Evolutionary conservation across 1,140 invertebrate genomes (phyloP).

Genomic region (Drosophila bocki): DNA sequence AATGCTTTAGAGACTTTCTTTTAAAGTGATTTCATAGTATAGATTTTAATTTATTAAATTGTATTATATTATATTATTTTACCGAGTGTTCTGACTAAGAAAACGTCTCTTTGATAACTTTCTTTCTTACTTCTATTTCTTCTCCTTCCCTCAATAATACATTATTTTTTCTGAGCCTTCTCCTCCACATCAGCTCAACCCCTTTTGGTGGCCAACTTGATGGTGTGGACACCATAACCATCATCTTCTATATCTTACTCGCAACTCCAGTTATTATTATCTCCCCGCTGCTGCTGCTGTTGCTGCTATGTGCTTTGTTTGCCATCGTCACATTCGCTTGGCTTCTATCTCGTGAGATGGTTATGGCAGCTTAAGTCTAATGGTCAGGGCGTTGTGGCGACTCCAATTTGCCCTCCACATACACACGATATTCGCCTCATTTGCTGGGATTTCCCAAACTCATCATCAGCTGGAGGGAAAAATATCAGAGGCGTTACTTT

Average conservation of each 20-base stretch:
- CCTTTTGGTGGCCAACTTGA: slow-evolving; percentile 10
- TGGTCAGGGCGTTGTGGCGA: slow-evolving; percentile 28
- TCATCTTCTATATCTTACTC: slow-evolving; percentile 43
- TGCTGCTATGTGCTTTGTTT: slow-evolving; percentile 14
- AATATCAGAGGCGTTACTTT: slow-evolving; percentile 8
- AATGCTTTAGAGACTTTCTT: not conserved
- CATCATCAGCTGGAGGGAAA: slow-evolving; percentile 50
- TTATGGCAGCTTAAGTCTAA: slow-evolving; percentile 55
- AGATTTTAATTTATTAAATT: not conserved
- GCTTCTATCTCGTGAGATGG: slow-evolving; percentile 28
- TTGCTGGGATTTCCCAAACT: slow-evolving; percentile 59
- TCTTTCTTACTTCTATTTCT: not conserved
- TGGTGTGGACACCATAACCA: slow-evolving; percentile 35
- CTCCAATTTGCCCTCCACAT: slow-evolving; percentile 2
- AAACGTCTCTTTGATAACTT: not conserved
- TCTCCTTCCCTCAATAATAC: not conserved
- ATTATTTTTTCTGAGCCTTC: not conserved
- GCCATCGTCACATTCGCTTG: slow-evolving; percentile 21
- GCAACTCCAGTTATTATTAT: slow-evolving; percentile 36
- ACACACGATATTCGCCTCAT: slow-evolving; percentile 53
- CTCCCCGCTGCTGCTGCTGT: not conserved
- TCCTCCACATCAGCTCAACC: not conserved
- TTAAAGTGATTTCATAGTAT: not conserved
- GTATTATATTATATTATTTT: not conserved
- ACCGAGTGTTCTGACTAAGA: too few relatives aligned